Percentiles rank a stretch among this genome's conserved stretches.
Conservation (phyloP, 2,797 vertebrate genomes). For the Peromyscus melanophrys region DNA sequence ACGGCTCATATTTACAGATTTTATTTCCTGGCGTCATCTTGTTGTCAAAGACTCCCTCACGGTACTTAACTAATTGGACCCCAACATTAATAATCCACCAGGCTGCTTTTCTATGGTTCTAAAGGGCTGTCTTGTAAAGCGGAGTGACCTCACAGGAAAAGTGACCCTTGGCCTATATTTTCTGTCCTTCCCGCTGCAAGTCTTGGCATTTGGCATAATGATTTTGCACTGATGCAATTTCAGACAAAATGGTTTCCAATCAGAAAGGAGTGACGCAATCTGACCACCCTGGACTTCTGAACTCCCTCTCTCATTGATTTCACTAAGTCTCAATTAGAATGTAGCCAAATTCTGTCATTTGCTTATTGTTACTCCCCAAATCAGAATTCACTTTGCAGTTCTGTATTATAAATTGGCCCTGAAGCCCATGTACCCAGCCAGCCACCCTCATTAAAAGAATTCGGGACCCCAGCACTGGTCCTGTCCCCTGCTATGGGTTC, state of each 20-base stretch:
- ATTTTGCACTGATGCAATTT: constrained; percentile 33
- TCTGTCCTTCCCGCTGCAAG: neutral
- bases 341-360: neutral
- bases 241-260: neutral
- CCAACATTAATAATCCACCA: neutral
- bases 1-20: constrained; percentile 1
- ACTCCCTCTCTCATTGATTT: neutral
- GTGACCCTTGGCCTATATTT: neutral
- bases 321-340: constrained; percentile 25
- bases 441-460: neutral
- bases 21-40: neutral
- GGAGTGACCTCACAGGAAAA: neutral
- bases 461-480: neutral
- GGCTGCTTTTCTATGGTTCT: neutral
- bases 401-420: neutral
- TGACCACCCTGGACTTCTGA: neutral
- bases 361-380: neutral
- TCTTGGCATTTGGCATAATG: neutral
- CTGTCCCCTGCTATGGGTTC: neutral
- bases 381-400: constrained; percentile 23
- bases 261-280: neutral
- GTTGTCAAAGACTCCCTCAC: neutral
- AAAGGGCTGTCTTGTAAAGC: neutral
- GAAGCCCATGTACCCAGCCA: neutral
- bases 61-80: constrained; percentile 23